Base-by-base conservation (phyloP, 2,113 vertebrate species). In the Lophotis ruficrista region DNA sequence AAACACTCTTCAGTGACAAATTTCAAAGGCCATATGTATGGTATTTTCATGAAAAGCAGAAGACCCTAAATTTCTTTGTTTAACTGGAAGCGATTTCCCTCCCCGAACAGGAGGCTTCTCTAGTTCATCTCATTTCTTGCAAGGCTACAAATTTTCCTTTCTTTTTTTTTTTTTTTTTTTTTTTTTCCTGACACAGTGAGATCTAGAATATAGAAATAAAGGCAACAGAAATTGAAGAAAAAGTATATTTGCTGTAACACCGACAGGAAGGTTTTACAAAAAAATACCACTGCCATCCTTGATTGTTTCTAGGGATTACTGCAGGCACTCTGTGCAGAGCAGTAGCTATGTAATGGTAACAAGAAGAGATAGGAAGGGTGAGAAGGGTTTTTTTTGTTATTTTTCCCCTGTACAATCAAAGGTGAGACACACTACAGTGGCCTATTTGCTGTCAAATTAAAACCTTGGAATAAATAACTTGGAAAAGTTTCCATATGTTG, bases 11-110 rank as follows among this genome's bases (percentile, higher is more conserved):
- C 97, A 97, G 97, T 98, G 97, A 98, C 97, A 98, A 97, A 98
- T 98, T 98, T 98, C 98, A 98, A 98, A 98, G 97, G 97, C 98
- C 96, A 97, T 98, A 98, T 98, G 98, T 97, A 98, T 97, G 96
- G 41, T 91, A 96, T 98, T 97, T 97, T 97, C 97, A 98, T 97
- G 97, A 98, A 97, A 98, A 97, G 96, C 97, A 97, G 96, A 96
- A 94, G 83, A 97, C 97, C 97, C 96, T 98, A 98, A 97, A 98
- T 97, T 97, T 98, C 98, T 98, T 98, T 98, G 98, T 98, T 98
- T 98, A 98, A 98, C 96, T 97, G 97, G 87, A 82, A 98, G 97
- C 89, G 1, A 95, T 98, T 96, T 95, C 93, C 91, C 82, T 97
- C 80, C 72, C 88, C 35, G 79, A 97, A 91, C 66, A 84, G 79